These are phyloP conservation scores for Pristis pectinata DNA, from an alignment of 2,797 vertebrate genomes.

Conservation along the genomic window DNA sequence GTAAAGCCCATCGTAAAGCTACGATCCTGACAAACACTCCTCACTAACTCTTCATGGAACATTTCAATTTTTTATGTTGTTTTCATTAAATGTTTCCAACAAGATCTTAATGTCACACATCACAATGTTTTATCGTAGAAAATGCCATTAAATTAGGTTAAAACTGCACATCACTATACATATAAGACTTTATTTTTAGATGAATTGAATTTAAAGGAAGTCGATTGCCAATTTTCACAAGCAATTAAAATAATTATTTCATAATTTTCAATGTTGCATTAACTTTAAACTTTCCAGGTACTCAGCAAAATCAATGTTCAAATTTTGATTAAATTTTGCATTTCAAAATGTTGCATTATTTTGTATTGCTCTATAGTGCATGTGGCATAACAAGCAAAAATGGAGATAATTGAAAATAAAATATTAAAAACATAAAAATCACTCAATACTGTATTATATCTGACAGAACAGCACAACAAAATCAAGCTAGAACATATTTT, in stretches of 20 bases:
- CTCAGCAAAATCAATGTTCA: background rate
- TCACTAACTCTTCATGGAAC: background rate
- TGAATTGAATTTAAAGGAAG: background rate
- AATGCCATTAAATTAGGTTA: background rate
- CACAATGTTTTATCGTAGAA: background rate
- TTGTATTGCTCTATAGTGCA: background rate
- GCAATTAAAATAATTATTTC: background rate
- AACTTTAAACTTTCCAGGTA: background rate
- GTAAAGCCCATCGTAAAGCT: background rate
- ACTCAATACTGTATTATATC: background rate
- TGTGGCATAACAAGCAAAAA: background rate
- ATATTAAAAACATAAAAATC: background rate
- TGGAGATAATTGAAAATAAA: background rate
- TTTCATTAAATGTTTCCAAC: background rate
- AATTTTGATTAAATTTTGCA: background rate
- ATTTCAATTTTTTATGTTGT: background rate
- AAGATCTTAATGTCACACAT: background rate
- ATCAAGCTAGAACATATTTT: background rate
- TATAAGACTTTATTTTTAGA: background rate
- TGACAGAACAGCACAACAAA: background rate
- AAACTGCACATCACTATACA: background rate
- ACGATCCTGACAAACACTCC: background rate
- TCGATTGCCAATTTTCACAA: background rate
- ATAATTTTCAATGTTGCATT: background rate
- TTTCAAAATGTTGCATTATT: background rate